Conservation (phyloP, 2,797 vertebrate species). For the Fistularia tabacaria region DNA sequence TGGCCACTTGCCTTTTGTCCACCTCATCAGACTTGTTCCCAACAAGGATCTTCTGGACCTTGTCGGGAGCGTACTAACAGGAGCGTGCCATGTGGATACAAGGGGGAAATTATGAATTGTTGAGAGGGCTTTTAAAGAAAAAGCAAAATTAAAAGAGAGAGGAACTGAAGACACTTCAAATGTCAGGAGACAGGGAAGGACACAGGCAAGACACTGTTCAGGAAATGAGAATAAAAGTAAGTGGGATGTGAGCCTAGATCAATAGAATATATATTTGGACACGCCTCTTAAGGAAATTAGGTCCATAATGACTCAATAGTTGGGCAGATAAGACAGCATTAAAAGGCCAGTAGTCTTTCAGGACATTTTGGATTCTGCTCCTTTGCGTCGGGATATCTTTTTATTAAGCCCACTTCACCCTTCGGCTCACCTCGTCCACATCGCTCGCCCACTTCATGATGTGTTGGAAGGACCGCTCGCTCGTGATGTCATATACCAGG, state of each 20-base stretch:
- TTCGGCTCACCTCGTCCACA: slow-evolving; percentile 88
- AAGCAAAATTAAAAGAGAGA: too few relatives aligned
- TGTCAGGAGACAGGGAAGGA: slow-evolving; percentile 29
- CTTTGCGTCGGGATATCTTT: slow-evolving; percentile 13
- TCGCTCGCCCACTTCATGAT: slow-evolving; percentile 99
- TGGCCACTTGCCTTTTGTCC: slow-evolving; percentile 93
- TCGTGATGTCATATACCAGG: slow-evolving; percentile 95
- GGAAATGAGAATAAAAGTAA: slow-evolving; percentile 58
- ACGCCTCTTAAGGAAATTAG: slow-evolving; percentile 46
- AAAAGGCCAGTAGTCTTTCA: neutral
- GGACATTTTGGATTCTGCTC: slow-evolving; percentile 25
- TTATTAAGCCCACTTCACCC: slow-evolving; percentile 14
- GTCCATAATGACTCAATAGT: slow-evolving; percentile 32
- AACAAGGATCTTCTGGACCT: slow-evolving; percentile 93
- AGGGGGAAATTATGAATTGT: neutral
- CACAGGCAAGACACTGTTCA: slow-evolving; percentile 2
- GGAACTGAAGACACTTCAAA: slow-evolving; percentile 11
- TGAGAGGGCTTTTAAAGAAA: too few relatives aligned
- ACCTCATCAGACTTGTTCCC: slow-evolving; percentile 95
- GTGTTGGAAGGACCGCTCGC: slow-evolving; percentile 96
- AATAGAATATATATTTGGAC: slow-evolving; percentile 32
- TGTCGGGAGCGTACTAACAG: slow-evolving; percentile 87
- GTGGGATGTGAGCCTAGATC: slow-evolving; percentile 38
- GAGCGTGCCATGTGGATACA: neutral
- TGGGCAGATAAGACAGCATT: too few relatives aligned